These are phyloP conservation scores for Andrena hattorfiana DNA, from an alignment of 2,888 invertebrate genomes.

Conservation along the genomic window DNA sequence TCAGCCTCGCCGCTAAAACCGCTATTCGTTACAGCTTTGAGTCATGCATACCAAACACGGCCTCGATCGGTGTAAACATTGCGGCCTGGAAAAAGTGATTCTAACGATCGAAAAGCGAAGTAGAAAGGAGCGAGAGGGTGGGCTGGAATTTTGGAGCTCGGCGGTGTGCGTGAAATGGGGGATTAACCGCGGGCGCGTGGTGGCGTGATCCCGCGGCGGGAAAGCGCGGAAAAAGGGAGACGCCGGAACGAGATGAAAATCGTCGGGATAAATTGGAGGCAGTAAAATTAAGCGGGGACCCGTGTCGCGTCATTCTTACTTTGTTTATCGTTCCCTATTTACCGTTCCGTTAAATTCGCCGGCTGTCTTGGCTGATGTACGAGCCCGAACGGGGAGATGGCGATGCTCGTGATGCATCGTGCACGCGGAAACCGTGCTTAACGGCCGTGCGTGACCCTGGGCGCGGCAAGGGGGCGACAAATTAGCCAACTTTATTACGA, in stretches of 20 bases:
- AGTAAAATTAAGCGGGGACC: conserved; percentile 32
- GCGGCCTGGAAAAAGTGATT: too few relatives aligned
- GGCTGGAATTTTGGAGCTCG: too few relatives aligned
- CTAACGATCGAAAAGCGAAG: too few relatives aligned
- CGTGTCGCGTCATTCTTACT: conserved; percentile 40
- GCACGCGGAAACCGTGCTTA: conserved; percentile 26
- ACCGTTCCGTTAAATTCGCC: conserved; percentile 48
- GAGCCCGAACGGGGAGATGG: conserved; percentile 35
- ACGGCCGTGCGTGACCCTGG: conserved; percentile 5
- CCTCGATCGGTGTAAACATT: too few relatives aligned
- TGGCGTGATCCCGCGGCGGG: neutral
- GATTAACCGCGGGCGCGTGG: conserved; percentile 19
- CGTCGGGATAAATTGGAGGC: conserved; percentile 35
- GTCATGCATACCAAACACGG: too few relatives aligned
- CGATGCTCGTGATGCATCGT: conserved; percentile 30
- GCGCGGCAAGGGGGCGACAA: neutral
- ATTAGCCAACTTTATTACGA: conserved; percentile 35
- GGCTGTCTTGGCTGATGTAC: conserved; percentile 51
- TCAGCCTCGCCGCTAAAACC: too few relatives aligned
- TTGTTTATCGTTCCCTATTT: conserved; percentile 46
- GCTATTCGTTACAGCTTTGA: too few relatives aligned
- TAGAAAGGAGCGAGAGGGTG: too few relatives aligned
- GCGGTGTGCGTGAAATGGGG: neutral
- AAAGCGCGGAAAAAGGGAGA: neutral
- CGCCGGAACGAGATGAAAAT: conserved; percentile 9